These are phyloP conservation scores for Drepana falcataria DNA, from an alignment of 2,888 invertebrate species.

Conservation along the genomic window DNA sequence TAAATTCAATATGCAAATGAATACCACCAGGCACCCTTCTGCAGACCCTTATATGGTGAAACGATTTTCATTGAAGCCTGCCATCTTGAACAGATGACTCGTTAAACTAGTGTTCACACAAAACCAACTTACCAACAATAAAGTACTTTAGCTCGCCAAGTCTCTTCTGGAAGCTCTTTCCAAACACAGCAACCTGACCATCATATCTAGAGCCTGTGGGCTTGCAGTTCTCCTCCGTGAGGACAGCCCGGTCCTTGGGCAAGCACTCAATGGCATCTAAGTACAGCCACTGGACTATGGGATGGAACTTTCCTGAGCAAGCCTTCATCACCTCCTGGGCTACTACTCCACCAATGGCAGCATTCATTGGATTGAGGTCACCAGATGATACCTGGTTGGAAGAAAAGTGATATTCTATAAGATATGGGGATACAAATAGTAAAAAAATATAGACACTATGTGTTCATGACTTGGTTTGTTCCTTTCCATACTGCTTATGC, in stretches of 20 bases:
- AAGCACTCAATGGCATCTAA: conserved; percentile 97
- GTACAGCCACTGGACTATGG: conserved; percentile 95
- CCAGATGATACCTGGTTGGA: conserved; percentile 81
- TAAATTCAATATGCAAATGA: too few species aligned
- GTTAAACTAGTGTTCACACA: not conserved
- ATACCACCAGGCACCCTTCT: too few species aligned
- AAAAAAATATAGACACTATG: not conserved
- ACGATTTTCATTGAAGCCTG: too few species aligned
- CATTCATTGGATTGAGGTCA: conserved; percentile 93
- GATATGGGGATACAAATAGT: not conserved
- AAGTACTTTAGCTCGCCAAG: conserved; percentile 89
- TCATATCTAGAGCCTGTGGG: conserved; percentile 88
- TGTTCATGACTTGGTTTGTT: not conserved
- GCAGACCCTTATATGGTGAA: too few species aligned
- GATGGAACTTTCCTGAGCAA: conserved; percentile 96
- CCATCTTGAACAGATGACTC: not conserved
- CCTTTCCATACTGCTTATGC: too few species aligned
- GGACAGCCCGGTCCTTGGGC: conserved; percentile 80
- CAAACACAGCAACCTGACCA: conserved; percentile 96
- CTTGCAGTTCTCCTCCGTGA: conserved; percentile 86
- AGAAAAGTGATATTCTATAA: not conserved
- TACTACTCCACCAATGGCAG: conserved; percentile 96
- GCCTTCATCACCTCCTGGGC: conserved; percentile 99
- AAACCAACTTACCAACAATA: conserved; percentile 75
- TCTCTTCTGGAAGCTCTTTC: conserved; percentile 91